Conservation (phyloP, 2,888 invertebrate species). For the Lymantria monacha region DNA sequence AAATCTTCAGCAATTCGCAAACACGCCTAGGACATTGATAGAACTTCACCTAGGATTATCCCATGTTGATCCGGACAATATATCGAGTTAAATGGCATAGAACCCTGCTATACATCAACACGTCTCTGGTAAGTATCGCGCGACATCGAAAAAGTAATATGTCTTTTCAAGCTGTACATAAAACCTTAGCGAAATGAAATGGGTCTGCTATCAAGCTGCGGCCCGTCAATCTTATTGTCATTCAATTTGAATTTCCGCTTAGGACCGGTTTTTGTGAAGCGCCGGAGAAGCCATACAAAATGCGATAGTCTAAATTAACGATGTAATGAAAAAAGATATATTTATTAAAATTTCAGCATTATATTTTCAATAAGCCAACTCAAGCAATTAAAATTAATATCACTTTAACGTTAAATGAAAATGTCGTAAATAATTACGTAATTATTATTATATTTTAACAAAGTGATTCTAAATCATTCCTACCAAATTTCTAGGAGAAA, state of each 20-base stretch:
- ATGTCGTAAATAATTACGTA: no score
- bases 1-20: constrained; percentile 3
- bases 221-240: constrained; percentile 79
- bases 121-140: constrained; percentile 30
- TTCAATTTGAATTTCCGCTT: constrained; percentile 77
- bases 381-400: not conserved
- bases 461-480: no score
- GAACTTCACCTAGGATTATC: constrained; percentile 13
- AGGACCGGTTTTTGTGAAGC: constrained; percentile 59
- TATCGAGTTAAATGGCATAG: constrained; percentile 16
- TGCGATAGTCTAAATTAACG: constrained; percentile 20
- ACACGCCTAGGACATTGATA: constrained; percentile 11
- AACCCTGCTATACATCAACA: constrained; percentile 33
- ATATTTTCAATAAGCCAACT: not conserved
- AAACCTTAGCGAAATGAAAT: constrained; percentile 63
- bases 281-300: constrained; percentile 34
- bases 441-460: no score
- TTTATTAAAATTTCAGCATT: not conserved
- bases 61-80: constrained; percentile 19
- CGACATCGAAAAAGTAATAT: constrained; percentile 57
- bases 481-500: no score
- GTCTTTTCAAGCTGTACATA: constrained; percentile 42
- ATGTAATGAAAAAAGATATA: not conserved
- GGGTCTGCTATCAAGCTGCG: constrained; percentile 64
- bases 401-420: no score